A percentile compares a stretch with the other conserved stretches of the same genome.
These are phyloP conservation scores for Fragum fragum DNA, from an alignment of 2,888 invertebrate species.

Conservation along the genomic window DNA sequence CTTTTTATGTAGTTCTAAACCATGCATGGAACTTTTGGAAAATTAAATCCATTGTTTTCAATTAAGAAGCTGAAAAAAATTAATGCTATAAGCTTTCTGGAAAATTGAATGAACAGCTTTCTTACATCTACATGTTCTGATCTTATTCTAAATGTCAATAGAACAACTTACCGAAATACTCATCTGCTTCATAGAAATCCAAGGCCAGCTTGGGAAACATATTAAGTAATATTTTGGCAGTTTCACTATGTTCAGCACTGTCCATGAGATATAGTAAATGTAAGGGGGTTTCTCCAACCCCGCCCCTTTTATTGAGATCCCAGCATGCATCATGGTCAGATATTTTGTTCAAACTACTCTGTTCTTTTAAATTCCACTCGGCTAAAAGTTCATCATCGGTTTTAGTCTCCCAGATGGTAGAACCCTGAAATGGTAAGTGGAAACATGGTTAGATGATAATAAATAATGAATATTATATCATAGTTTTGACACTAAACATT, in stretches of 20 bases:
- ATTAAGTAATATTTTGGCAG: slow-evolving; percentile 96
- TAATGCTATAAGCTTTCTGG: too few species aligned
- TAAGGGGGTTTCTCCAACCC: slow-evolving; percentile 96
- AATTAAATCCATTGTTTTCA: too few species aligned
- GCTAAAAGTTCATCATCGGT: slow-evolving; percentile 72
- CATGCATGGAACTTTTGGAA: too few species aligned
- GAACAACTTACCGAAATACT: slow-evolving; percentile 93
- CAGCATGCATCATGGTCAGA: slow-evolving; percentile 93
- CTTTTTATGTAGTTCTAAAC: too few species aligned
- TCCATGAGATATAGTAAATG: slow-evolving; percentile 98
- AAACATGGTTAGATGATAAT: too few species aligned
- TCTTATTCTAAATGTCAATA: too few species aligned
- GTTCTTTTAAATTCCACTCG: slow-evolving; percentile 73
- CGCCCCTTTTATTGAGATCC: slow-evolving; percentile 98
- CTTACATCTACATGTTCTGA: too few species aligned
- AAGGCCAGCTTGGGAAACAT: slow-evolving; percentile 96
- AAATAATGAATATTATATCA: too few species aligned
- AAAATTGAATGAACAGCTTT: too few species aligned
- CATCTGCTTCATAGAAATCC: slow-evolving; percentile 98
- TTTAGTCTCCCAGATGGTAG: slow-evolving; percentile 66
- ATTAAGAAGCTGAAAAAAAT: too few species aligned
- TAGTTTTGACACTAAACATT: too few species aligned
- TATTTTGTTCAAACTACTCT: slow-evolving; percentile 75
- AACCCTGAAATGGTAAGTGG: slow-evolving; percentile 65
- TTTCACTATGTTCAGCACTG: slow-evolving; percentile 92